Percentiles rank a stretch among this genome's conserved stretches.
phyloP scores from a whole-genome alignment of 2,888 invertebrate genomes.

The Caenorhabditis becei region DNA sequence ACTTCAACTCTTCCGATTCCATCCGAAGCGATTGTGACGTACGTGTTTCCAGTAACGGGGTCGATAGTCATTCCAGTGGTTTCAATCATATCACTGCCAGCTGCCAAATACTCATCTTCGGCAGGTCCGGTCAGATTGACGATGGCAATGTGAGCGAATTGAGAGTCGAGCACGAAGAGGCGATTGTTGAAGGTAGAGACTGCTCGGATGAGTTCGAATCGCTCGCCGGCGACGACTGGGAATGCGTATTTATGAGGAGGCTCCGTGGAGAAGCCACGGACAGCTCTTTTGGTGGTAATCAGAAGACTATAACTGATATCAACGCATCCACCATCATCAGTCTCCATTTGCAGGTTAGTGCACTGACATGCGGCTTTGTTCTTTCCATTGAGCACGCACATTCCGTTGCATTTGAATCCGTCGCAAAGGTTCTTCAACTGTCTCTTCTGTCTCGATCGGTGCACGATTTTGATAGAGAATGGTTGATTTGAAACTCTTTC shows the following conservation, averaged over 20 bases:
- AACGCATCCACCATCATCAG: conserved; percentile 39
- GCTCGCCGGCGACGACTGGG: conserved; percentile 43
- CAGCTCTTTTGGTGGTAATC: conserved; percentile 25
- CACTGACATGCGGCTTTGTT: conserved; percentile 44
- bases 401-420: conserved; percentile 47
- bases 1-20: conserved; percentile 38
- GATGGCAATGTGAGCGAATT: not conserved
- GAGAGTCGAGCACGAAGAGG: conserved; percentile 28
- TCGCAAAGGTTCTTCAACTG: conserved; percentile 81
- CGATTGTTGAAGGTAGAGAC: conserved; percentile 33
- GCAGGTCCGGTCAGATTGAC: conserved; percentile 40
- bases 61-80: conserved; percentile 49
- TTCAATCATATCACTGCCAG: conserved; percentile 38
- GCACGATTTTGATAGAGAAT: conserved; percentile 91
- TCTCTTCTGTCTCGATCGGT: conserved; percentile 88
- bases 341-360: conserved; percentile 35
- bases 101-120: conserved; percentile 31
- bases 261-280: conserved; percentile 33
- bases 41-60: conserved; percentile 41
- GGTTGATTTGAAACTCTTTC: conserved; percentile 91
- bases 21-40: conserved; percentile 21
- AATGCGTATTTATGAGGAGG: conserved; percentile 47
- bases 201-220: conserved; percentile 37
- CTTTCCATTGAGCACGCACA: conserved; percentile 50
- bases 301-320: conserved; percentile 32